A percentile compares a stretch with the other conserved stretches of the same genome.
phyloP scores from a whole-genome alignment of 2,113 vertebrate genomes.

The Pachycephala philippinensis region DNA sequence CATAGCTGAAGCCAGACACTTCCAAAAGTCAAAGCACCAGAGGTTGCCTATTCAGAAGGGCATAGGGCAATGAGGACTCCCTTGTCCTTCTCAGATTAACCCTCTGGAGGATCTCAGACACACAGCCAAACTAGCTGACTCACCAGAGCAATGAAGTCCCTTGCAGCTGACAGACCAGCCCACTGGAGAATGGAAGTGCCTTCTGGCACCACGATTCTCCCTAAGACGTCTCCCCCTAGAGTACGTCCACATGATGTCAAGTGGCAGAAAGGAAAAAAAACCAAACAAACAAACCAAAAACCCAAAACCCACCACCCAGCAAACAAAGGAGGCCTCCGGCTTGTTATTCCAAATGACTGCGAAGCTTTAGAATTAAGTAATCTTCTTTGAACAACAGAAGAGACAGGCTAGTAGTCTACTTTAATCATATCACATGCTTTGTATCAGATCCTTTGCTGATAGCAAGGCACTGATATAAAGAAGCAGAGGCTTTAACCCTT shows the following conservation, averaged over 20 bases:
- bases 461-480: neutral
- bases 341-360: neutral
- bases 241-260: neutral
- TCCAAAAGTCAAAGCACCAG: neutral
- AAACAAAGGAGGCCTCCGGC: neutral
- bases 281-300: neutral
- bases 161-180: neutral
- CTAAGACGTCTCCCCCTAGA: neutral
- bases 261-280: neutral
- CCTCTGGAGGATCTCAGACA: neutral
- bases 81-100: neutral
- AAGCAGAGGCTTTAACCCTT: neutral
- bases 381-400: neutral
- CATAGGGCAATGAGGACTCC: neutral
- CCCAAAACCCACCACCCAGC: neutral
- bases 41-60: neutral
- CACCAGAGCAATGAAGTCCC: neutral
- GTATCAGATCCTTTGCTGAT: neutral
- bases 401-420: neutral
- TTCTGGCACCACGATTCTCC: neutral
- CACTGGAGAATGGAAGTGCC: neutral
- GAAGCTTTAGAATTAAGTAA: neutral
- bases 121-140: neutral
- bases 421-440: neutral
- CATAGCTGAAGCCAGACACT: neutral